A percentile compares a stretch with the other conserved stretches of the same genome.
Evolutionary conservation across 2,888 invertebrate species (phyloP).

Genomic region (Ornithoptera priamus): DNA sequence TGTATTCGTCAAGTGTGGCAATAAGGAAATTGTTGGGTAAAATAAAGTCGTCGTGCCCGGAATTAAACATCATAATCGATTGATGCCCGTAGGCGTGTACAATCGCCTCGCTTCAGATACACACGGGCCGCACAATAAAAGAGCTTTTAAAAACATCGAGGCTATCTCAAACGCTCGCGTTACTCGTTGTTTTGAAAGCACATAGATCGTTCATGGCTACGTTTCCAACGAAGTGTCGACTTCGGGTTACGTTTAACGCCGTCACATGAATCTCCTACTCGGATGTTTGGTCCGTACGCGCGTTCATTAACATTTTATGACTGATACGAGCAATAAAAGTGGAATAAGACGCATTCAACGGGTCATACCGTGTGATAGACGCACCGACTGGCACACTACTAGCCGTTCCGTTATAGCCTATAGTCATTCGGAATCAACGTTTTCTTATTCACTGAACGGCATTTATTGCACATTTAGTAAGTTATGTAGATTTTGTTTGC

Average conservation of each 20-base stretch:
- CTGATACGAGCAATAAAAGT: conserved; percentile 78
- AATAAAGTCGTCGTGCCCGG: conserved; percentile 12
- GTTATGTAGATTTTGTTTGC: conserved; percentile 57
- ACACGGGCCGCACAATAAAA: conserved; percentile 68
- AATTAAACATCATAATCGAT: conserved; percentile 13
- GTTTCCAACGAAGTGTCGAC: conserved; percentile 76
- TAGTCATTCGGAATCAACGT: conserved; percentile 59
- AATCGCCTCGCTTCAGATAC: conserved; percentile 23
- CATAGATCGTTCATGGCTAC: conserved; percentile 72
- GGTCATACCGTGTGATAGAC: conserved; percentile 74
- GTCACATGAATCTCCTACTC: conserved; percentile 79
- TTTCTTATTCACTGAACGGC: conserved; percentile 64
- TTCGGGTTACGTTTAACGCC: conserved; percentile 77
- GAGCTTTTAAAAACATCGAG: conserved; percentile 75
- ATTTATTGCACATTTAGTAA: conserved; percentile 57
- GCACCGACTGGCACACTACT: conserved; percentile 60
- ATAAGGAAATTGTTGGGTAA: conserved; percentile 4
- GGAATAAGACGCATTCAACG: conserved; percentile 77
- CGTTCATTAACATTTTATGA: conserved; percentile 80
- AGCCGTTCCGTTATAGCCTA: conserved; percentile 64
- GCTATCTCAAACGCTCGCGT: conserved; percentile 70
- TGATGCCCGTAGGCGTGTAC: conserved; percentile 9
- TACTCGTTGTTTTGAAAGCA: conserved; percentile 77
- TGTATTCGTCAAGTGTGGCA: conserved; percentile 4
- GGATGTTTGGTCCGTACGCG: conserved; percentile 78